A percentile compares a stretch with the other conserved stretches of the same genome.
Evolutionary conservation across 1,140 invertebrate genomes (phyloP).

Genomic region (Panagrolaimus sp.): DNA sequence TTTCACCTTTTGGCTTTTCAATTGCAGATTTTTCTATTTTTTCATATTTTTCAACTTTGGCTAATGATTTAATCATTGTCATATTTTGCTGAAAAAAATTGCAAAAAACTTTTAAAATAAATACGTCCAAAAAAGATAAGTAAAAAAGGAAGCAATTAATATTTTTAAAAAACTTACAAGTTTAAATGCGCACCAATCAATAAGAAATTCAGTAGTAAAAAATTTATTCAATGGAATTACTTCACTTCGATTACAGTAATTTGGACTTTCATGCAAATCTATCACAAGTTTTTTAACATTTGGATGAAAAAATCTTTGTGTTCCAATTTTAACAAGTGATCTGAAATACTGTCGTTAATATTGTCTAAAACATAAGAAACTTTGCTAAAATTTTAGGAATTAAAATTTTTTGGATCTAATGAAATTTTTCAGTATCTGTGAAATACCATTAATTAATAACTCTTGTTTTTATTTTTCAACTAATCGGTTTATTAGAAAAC

Average conservation of each 20-base stretch:
- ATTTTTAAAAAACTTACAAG: constrained; percentile 34
- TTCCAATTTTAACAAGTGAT: constrained; percentile 47
- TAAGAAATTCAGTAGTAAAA: constrained; percentile 33
- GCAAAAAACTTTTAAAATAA: not conserved
- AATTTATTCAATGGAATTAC: constrained; percentile 47
- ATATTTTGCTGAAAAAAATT: constrained; percentile 43
- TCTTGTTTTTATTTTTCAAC: no score
- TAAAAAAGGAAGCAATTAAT: not conserved
- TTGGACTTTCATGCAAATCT: constrained; percentile 37
- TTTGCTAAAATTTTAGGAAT: no score
- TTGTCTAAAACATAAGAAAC: no score
- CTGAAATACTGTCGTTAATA: no score
- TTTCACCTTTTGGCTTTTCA: not conserved
- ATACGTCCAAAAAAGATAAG: not conserved
- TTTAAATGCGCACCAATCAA: constrained; percentile 52
- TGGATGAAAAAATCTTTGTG: constrained; percentile 47
- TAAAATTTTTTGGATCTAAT: no score
- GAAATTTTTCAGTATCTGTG: no score
- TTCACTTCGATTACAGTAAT: constrained; percentile 42
- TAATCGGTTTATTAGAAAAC: no score
- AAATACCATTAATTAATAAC: no score
- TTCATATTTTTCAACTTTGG: not conserved
- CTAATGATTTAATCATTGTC: constrained; percentile 32
- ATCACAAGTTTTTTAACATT: constrained; percentile 44
- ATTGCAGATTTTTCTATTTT: constrained; percentile 5